Percentiles rank a stretch among this genome's conserved stretches.
Conservation (phyloP, 2,113 vertebrate species). For the Diadophis punctatus region DNA sequence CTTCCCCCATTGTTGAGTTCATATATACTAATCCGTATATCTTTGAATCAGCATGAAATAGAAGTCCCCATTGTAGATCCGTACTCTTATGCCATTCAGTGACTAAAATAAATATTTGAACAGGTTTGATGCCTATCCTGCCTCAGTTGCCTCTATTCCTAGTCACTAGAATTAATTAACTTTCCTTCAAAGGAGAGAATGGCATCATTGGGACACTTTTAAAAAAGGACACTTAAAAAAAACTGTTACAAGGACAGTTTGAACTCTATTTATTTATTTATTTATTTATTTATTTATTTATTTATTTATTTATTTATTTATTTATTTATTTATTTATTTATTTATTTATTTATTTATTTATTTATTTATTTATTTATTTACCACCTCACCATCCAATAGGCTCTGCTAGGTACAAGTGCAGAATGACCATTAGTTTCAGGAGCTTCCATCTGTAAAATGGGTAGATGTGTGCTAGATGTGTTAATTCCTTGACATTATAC, state of each 20-base stretch:
- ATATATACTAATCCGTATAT: not conserved
- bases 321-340: too few species aligned
- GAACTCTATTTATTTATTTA: not conserved
- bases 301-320: too few species aligned
- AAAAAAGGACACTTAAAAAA: not conserved
- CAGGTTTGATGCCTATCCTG: not conserved
- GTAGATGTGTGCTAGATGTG: not conserved
- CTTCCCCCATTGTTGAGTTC: not conserved
- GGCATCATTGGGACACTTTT: not conserved
- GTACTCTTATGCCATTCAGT: not conserved
- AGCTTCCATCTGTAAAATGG: not conserved
- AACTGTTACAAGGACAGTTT: not conserved
- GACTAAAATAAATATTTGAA: not conserved
- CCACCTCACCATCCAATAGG: not conserved
- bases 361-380: too few species aligned
- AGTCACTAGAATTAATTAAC: not conserved
- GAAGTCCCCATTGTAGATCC: not conserved
- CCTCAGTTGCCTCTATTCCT: not conserved
- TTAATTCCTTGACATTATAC: not conserved
- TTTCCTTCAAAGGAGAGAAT: not conserved
- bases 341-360: too few species aligned
- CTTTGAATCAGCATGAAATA: not conserved
- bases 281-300: too few species aligned
- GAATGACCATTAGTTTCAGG: not conserved
- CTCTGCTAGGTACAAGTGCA: not conserved